phyloP scores from a whole-genome alignment of 2,797 vertebrate genomes.

The Australoheros facetus region DNA sequence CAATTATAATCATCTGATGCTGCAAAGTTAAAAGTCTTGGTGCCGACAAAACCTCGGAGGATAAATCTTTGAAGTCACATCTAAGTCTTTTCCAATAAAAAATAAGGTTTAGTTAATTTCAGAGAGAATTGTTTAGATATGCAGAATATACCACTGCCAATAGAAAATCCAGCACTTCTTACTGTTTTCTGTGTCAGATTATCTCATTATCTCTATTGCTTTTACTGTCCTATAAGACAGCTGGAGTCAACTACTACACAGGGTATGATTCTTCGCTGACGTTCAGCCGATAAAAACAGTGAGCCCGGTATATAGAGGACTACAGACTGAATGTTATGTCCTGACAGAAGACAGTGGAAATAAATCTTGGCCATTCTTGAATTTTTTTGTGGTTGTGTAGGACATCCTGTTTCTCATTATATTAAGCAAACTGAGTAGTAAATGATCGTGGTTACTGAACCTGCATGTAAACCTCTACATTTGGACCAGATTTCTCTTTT shows the following conservation, averaged over 20 bases:
- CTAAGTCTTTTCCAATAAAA: slow-evolving; percentile 27
- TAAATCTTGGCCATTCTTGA: neutral
- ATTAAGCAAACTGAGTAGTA: neutral
- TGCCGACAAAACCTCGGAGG: slow-evolving; percentile 30
- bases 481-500: neutral
- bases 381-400: neutral
- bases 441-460: neutral
- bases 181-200: neutral
- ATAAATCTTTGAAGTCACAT: slow-evolving; percentile 33
- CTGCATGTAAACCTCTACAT: neutral
- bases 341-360: neutral
- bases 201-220: neutral
- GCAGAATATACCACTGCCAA: neutral
- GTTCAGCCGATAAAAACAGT: neutral
- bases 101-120: neutral
- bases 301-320: neutral
- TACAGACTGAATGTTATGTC: neutral
- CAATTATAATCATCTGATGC: slow-evolving; percentile 59
- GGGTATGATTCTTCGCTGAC: neutral
- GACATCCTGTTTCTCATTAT: neutral
- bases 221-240: neutral
- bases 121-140: neutral
- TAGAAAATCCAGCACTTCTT: neutral
- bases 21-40: slow-evolving; percentile 45
- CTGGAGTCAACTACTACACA: neutral